A percentile compares a stretch with the other conserved stretches of the same genome.
These are phyloP conservation scores for Torymus tubicola DNA, from an alignment of 2,888 invertebrate genomes.

Conservation along the genomic window DNA sequence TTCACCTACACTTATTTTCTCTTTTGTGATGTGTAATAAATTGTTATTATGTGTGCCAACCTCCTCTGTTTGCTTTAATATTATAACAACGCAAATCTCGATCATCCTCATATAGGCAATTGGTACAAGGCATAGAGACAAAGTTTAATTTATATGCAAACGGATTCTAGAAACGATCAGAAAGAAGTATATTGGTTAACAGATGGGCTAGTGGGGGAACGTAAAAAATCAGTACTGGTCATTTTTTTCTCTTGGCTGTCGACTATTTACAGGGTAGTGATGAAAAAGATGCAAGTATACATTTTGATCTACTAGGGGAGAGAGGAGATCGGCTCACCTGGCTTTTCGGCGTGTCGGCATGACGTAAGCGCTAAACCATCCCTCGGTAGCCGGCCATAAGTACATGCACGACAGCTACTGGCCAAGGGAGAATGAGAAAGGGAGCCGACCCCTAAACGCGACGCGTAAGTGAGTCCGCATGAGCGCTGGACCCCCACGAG, in stretches of 20 bases:
- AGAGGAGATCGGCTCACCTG: slow-evolving; percentile 57
- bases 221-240: slow-evolving; percentile 8
- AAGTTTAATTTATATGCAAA: too few relatives aligned
- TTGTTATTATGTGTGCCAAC: too few relatives aligned
- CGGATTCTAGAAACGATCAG: too few relatives aligned
- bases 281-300: slow-evolving; percentile 52
- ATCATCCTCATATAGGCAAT: too few relatives aligned
- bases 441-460: slow-evolving; percentile 45
- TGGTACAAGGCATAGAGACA: too few relatives aligned
- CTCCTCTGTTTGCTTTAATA: too few relatives aligned
- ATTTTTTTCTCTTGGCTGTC: slow-evolving; percentile 2
- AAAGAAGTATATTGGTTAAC: slow-evolving; percentile 51
- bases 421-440: slow-evolving; percentile 17
- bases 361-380: slow-evolving; percentile 63
- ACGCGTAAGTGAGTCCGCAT: slow-evolving; percentile 38
- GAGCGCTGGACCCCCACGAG: slow-evolving; percentile 71
- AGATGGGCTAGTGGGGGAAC: slow-evolving; percentile 55
- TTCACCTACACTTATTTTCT: too few relatives aligned
- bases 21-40: too few relatives aligned
- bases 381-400: slow-evolving; percentile 28
- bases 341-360: slow-evolving; percentile 49
- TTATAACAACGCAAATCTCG: too few relatives aligned
- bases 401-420: slow-evolving; percentile 15
- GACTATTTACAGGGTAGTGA: slow-evolving; percentile 13
- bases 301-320: slow-evolving; percentile 15